Conservation (phyloP, 2,797 vertebrate genomes). For the Sardinella longiceps region DNA sequence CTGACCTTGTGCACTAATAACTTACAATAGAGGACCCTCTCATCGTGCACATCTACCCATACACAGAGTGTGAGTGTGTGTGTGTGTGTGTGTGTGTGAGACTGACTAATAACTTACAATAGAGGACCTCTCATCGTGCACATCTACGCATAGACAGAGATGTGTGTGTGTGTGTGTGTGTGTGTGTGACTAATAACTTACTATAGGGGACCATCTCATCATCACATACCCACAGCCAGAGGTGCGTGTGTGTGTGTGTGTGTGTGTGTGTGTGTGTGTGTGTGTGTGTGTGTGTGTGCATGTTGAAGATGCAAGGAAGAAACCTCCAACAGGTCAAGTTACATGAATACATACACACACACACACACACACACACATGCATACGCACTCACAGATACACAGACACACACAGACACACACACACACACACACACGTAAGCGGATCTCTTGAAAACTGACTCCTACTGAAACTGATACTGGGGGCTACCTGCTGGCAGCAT, state of each 20-base stretch:
- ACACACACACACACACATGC: not conserved
- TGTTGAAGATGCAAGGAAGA: not conserved
- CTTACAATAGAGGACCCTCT: not conserved
- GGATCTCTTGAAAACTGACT: not conserved
- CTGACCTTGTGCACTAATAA: not conserved
- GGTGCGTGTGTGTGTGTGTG: too few species aligned
- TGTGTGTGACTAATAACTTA: not conserved
- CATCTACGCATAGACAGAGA: too few species aligned
- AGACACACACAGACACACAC: conserved; percentile 15
- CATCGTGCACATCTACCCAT: not conserved
- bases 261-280: not conserved
- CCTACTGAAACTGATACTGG: not conserved
- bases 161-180: not conserved
- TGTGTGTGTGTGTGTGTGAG: not conserved
- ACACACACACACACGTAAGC: not conserved
- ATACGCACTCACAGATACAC: not conserved
- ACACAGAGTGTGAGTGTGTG: not conserved
- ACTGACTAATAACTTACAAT: too few species aligned
- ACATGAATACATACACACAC: not conserved
- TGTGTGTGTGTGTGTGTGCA: not conserved
- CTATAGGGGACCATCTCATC: too few species aligned
- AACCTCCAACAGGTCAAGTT: not conserved
- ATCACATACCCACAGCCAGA: too few species aligned
- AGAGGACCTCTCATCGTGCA: too few species aligned
- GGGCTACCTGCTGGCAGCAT: not conserved